A percentile compares a stretch with the other conserved stretches of the same genome.
Evolutionary conservation across 1,140 invertebrate species (phyloP).

Genomic region (Radopholus similis): DNA sequence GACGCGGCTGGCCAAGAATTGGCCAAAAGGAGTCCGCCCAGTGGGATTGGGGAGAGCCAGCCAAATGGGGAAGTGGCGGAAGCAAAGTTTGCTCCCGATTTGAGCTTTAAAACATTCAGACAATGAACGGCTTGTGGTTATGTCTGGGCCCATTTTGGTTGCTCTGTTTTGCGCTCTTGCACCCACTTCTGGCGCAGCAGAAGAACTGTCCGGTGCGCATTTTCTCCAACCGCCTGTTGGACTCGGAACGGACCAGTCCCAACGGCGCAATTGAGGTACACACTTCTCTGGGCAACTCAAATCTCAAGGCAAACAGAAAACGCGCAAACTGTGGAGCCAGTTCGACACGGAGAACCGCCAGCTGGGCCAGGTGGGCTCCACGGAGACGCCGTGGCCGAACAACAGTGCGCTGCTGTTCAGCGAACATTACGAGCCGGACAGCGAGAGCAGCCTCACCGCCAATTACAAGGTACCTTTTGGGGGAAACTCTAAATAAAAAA

Average conservation of each 20-base stretch:
- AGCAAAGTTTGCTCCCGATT: not conserved
- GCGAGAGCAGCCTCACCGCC: not conserved
- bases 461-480: conserved; percentile 11
- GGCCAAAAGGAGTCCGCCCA: not conserved
- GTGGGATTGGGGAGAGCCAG: not conserved
- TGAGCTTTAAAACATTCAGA: not conserved
- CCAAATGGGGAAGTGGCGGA: not conserved
- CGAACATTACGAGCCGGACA: conserved; percentile 12
- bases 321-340: not conserved
- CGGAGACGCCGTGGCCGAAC: not conserved
- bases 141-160: not conserved
- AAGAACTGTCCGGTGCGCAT: not conserved
- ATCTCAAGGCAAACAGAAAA: too few species aligned
- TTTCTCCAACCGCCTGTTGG: not conserved
- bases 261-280: not conserved
- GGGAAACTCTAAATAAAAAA: not conserved
- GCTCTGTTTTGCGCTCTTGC: not conserved
- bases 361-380: not conserved
- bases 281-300: too few species aligned
- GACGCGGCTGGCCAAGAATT: too few species aligned
- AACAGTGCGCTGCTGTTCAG: not conserved
- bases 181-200: not conserved
- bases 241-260: too few species aligned
- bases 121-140: not conserved
- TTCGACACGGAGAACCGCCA: not conserved